Percentiles rank a stretch among this genome's conserved stretches.
Conservation (phyloP, 1,140 invertebrate genomes). For the Thaumatotibia leucotreta region DNA sequence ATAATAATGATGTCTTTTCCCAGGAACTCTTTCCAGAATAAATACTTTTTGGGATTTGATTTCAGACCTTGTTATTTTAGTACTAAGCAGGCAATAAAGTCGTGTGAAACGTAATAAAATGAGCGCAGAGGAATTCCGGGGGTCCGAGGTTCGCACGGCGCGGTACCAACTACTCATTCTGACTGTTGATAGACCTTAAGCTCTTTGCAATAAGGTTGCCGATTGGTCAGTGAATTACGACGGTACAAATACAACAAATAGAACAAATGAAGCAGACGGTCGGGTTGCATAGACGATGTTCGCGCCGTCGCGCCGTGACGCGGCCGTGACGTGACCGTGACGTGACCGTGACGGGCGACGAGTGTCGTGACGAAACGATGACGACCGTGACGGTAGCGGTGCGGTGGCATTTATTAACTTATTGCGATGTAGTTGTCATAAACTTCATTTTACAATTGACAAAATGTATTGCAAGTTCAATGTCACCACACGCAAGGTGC, state of each 20-base stretch:
- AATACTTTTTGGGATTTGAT: neutral
- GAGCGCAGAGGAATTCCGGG: neutral
- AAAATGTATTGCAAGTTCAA: too few species aligned
- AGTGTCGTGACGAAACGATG: too few species aligned
- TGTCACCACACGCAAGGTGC: too few species aligned
- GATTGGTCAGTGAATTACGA: neutral
- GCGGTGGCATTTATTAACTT: neutral
- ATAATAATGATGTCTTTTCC: neutral
- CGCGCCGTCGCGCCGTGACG: neutral
- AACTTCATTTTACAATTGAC: too few species aligned
- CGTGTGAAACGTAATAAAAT: constrained; percentile 1
- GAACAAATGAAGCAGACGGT: neutral
- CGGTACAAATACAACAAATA: neutral
- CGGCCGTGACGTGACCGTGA: neutral
- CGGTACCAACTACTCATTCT: neutral
- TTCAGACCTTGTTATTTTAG: neutral
- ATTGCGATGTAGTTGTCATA: too few species aligned
- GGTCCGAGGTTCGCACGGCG: neutral
- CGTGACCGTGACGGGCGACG: neutral
- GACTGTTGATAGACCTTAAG: neutral
- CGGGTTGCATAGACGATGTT: neutral
- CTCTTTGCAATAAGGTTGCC: neutral
- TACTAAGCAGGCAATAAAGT: neutral
- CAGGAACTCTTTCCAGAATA: neutral
- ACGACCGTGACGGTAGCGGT: neutral